Base-by-base conservation (phyloP, 2,888 invertebrate species). In the Clivina fossor region DNA sequence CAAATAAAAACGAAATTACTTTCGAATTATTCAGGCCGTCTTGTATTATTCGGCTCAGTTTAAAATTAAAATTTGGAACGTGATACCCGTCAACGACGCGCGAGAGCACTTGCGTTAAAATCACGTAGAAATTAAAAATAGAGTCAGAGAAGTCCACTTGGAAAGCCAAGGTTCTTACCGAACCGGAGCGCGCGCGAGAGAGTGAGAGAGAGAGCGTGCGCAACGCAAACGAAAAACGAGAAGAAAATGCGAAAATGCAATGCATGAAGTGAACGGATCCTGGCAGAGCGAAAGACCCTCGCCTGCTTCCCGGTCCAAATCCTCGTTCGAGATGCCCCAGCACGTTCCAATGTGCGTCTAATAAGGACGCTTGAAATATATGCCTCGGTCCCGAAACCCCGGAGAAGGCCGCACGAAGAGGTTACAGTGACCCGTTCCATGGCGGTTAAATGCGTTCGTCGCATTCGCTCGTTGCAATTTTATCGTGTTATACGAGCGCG, bases 261-360 rank as follows among this genome's bases (percentile, higher is more conserved):
- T 33, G 13, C 4, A 8, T 24, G 4, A 9, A 24, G 26, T 24
- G 9, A 9, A 24, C 4, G 26, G 26, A 9, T 24, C n/a, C n/a
- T 4, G 26, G 9, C 4, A 24, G 26, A 9, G 26, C 4, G 22
- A 20, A 11, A 26, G 8, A 20, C n/a, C 38, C 33, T 15, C 13
- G 26, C 33, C 33, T n/a, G n/a, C n/a, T n/a, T n/a, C 33, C 16
- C 33, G 41, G 11, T 43, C 33, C 15, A 68, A 71, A 71, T 70
- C 70, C 69, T 66, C 62, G 59, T 59, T 66, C 64, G 65, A 61
- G 62, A 69, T 70, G 70, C 67, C 65, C 63, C 62, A 65, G 69
- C 71, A 71, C 71, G 71, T 64, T 65, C 61, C 64, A 53, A 53
- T 53, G 53, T 44, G 53, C 44, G 18, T 62, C 64, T 66, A 68